Evolutionary conservation across 2,797 vertebrate genomes (phyloP).

Genomic region (Lates japonicus): DNA sequence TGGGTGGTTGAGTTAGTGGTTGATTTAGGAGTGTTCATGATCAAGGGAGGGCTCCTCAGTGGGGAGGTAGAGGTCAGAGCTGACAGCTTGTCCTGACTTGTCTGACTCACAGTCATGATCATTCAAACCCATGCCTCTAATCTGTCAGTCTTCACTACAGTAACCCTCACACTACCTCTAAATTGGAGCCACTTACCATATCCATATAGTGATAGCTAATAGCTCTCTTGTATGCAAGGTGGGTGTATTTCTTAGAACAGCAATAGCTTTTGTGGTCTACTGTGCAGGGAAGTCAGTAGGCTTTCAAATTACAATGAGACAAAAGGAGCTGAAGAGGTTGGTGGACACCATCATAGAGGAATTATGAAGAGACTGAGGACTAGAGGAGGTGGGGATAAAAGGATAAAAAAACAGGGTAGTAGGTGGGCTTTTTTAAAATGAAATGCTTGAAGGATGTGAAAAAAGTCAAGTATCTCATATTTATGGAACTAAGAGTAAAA

Average conservation of each 20-base stretch:
- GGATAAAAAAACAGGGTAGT: conserved; percentile 19
- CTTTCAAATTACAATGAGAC: conserved; percentile 53
- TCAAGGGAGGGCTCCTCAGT: conserved; percentile 25
- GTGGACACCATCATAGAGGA: conserved; percentile 40
- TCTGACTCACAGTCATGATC: conserved; percentile 47
- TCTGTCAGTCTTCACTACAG: conserved; percentile 33
- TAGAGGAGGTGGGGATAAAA: conserved; percentile 47
- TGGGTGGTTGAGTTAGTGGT: conserved; percentile 17
- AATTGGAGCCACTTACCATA: conserved; percentile 47
- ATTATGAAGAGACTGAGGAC: conserved; percentile 45
- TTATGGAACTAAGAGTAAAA: background rate
- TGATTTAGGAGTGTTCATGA: conserved; percentile 16
- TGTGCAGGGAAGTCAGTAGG: conserved; percentile 33
- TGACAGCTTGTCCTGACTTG: conserved; percentile 46
- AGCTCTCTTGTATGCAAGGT: conserved; percentile 41
- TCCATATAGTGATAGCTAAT: conserved; percentile 41
- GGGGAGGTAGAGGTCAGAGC: conserved; percentile 47
- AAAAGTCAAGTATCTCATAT: conserved; percentile 9
- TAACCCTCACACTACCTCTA: conserved; percentile 43
- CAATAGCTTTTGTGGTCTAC: conserved; percentile 42
- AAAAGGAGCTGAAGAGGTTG: conserved; percentile 53
- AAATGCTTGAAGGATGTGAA: conserved; percentile 7
- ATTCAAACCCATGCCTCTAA: conserved; percentile 42
- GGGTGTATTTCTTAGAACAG: conserved; percentile 45
- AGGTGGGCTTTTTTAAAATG: conserved; percentile 36